Evolutionary conservation across 2,113 vertebrate species (phyloP), one percentile per base, ranked within the genome.

Genomic region (Osmerus eperlanus): DNA sequence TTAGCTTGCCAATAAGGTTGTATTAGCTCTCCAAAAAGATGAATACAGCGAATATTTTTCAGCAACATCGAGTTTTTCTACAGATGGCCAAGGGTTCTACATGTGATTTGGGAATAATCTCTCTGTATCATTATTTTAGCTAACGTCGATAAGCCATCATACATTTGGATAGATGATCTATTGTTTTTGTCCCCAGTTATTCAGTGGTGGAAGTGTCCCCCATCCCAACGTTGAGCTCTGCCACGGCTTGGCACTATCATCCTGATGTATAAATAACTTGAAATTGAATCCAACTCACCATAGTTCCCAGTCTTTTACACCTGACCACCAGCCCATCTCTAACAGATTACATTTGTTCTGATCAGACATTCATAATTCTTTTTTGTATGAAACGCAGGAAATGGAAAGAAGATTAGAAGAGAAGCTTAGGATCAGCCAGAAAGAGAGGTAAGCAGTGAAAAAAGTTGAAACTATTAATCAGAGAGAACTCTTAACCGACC

Each of bases 331-430:
- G 7, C 41, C 5, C 41, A 47, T 11, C 41, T 47, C 9, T 47
- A 47, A 47, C 41, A 12, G 8, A 11, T 47, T 47, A 47, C 41
- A 11, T 12, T 9, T 47, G 41, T 47, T 9, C 41, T 47, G 41
- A 12, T 47, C 41, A 47, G 41, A 12, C 41, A 47, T 47, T 47
- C 7, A 47, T 12, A 0, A 47, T 47, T 12, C 41, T 47, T 47
- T 47, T 47, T 47, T 47, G 9, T 47, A 7, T 47, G 5, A 36
- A 36, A 74, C 60, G 63, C 85, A 99, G 97, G 96, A 98, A 92
- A 98, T 99, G 94, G 96, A 98, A 86, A 95, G 95, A 89, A 93
- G 94, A 81, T 90, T 98, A 86, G 96, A 96, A 84, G 96, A 97
- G 92, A 99, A 96, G 87, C 91, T 98, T 88, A 92, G 93, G 89